Evolutionary conservation across 2,888 invertebrate genomes (phyloP).

Genomic region (Mimumesa dahlbomi): DNA sequence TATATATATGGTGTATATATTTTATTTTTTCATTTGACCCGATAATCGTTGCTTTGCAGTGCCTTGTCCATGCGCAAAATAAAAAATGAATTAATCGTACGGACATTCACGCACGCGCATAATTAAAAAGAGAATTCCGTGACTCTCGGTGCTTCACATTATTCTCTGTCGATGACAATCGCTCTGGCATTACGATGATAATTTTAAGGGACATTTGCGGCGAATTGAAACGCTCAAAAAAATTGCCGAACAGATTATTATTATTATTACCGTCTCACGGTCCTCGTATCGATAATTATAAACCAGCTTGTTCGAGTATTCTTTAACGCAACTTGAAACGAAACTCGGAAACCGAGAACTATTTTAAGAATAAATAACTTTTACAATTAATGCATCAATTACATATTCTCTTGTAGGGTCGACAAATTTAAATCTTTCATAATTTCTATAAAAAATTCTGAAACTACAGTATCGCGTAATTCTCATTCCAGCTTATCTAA

Average conservation of each 20-base stretch:
- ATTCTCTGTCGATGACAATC: constrained; percentile 68
- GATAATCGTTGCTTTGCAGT: constrained; percentile 36
- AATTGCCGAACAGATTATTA: background rate
- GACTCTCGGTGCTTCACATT: constrained; percentile 67
- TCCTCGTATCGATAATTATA: no score
- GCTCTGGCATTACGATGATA: constrained; percentile 36
- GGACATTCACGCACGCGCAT: constrained; percentile 1
- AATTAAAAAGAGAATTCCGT: constrained; percentile 17
- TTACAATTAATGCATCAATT: no score
- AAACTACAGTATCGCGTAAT: no score
- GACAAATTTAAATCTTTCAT: no score
- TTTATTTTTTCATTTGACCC: background rate
- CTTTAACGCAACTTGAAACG: no score
- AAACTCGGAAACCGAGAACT: no score
- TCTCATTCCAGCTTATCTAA: no score
- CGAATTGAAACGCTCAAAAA: background rate
- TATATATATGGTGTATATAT: background rate
- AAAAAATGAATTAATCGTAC: background rate
- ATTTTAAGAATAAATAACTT: no score
- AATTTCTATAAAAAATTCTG: no score
- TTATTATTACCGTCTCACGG: no score
- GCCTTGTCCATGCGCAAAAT: constrained; percentile 36
- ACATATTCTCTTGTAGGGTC: no score
- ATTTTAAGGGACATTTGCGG: constrained; percentile 25
- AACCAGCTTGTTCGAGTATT: no score